Base-by-base conservation (phyloP, 2,113 vertebrate genomes). In the Arvicanthis niloticus region DNA sequence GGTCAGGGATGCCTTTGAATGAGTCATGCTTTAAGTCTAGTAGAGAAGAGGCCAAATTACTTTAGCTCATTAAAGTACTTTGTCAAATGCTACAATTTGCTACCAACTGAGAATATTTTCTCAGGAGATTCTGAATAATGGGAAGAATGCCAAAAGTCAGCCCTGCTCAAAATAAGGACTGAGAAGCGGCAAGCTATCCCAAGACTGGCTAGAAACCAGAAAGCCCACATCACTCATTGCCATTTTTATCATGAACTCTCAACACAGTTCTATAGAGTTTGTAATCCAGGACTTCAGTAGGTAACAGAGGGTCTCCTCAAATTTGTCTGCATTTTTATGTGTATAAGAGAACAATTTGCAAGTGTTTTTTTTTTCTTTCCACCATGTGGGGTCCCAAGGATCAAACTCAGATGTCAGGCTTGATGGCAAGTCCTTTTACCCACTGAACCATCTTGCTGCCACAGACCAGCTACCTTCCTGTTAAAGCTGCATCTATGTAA, bases 51-150 rank as follows among this genome's bases (percentile, higher is more conserved):
- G 26, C 4, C 75, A 68, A 65, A n/a, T 19, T 85, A 6, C 40
- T 60, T 88, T 37, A 70, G n/a, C 65, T 75, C 87, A 80, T 56
- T 62, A 62, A 91, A 92, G 21, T 31, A 34, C 7, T 48, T 37
- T n/a, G 26, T 88, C 53, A n/a, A 56, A 75, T 78, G 37, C 8
- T 93, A 40, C 75, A 75, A n/a, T 82, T 77, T 89, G 58, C 15
- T 89, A 77, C 56, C 21, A 86, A 48, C 77, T 51, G 72, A 93
- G 51, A 91, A 91, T 53, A 45, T 82, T 93, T 89, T 60, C 60
- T n/a, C 88, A 40, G 84, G 75, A 87, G 34, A 87, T 34, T 34
- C 17, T 77, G 68, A 94, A 75, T 24, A 48, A 67, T 11, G 37
- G 76, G 26, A 76, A 87, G 73, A 60, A 73, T 31, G 75, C 11